Evolutionary conservation across 2,113 vertebrate genomes (phyloP).

Genomic region (Pygathrix nemaeus): DNA sequence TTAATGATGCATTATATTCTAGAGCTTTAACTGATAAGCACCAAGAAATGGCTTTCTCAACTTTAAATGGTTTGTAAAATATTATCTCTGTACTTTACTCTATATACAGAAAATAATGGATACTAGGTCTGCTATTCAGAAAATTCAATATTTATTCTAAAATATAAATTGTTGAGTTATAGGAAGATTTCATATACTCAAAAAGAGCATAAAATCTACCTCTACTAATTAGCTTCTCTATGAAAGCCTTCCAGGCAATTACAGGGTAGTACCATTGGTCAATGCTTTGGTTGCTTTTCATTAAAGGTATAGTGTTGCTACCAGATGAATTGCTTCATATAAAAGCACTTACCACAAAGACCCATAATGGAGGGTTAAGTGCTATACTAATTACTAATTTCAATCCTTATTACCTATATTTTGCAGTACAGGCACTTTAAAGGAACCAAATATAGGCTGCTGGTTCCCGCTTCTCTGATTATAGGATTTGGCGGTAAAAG

Average conservation of each 20-base stretch:
- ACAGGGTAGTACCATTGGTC: constrained; percentile 41
- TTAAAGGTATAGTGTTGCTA: constrained; percentile 55
- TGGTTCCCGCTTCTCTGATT: constrained; percentile 56
- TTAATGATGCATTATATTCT: constrained; percentile 56
- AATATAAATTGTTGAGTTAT: constrained; percentile 24
- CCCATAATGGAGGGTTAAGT: constrained; percentile 77
- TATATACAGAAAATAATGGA: constrained; percentile 17
- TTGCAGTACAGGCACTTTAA: constrained; percentile 63
- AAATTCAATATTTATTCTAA: constrained; percentile 68
- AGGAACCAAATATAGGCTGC: constrained; percentile 50
- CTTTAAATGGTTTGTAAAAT: constrained; percentile 51
- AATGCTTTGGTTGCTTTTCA: constrained; percentile 63
- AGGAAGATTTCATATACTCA: constrained; percentile 49
- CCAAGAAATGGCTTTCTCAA: constrained; percentile 48
- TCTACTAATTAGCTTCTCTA: constrained; percentile 68
- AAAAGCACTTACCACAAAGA: constrained; percentile 74
- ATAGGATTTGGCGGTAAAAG: constrained; percentile 60
- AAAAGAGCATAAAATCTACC: constrained; percentile 58
- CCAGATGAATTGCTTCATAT: constrained; percentile 71
- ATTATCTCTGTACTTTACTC: constrained; percentile 41
- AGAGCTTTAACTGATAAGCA: constrained; percentile 51
- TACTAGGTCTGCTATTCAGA: background rate
- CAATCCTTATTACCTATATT: constrained; percentile 64
- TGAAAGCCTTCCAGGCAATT: constrained; percentile 73
- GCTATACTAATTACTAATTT: constrained; percentile 76